These are phyloP conservation scores for Hepsetus odoe DNA, from an alignment of 2,113 vertebrate genomes.

Conservation along the genomic window DNA sequence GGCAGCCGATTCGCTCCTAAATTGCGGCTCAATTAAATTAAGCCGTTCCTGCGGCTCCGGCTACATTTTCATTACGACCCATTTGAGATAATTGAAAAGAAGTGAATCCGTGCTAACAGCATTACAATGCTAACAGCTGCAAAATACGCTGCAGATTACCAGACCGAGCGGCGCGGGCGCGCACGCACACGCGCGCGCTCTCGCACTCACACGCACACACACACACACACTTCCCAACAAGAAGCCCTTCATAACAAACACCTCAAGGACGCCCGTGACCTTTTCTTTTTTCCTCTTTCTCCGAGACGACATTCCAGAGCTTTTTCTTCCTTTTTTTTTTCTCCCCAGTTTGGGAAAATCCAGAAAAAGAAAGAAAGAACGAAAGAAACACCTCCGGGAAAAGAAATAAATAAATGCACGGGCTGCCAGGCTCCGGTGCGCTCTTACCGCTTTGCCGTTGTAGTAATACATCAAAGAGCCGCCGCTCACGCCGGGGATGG, in stretches of 20 bases:
- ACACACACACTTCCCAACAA: background rate
- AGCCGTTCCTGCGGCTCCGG: conserved; percentile 36
- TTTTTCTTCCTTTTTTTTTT: no score
- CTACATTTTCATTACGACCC: conserved; percentile 49
- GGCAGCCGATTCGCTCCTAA: conserved; percentile 33
- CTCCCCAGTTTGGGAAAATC: no score
- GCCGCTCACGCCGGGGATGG: conserved; percentile 91
- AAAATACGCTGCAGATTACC: conserved; percentile 39
- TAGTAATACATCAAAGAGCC: conserved; percentile 95
- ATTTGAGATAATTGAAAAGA: conserved; percentile 55
- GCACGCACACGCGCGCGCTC: background rate
- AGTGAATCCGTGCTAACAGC: conserved; percentile 46
- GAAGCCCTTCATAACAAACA: background rate
- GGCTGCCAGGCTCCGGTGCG: conserved; percentile 52
- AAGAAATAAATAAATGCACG: background rate
- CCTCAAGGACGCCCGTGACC: background rate
- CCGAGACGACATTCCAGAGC: no score
- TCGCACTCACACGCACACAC: conserved; percentile 11
- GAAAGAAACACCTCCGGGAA: background rate
- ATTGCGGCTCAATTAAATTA: conserved; percentile 44
- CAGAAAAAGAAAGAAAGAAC: background rate
- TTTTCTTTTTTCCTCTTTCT: no score
- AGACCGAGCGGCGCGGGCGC: conserved; percentile 3
- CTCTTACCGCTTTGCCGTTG: conserved; percentile 95
- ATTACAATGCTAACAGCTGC: conserved; percentile 50